Percentiles rank a stretch among this genome's conserved stretches.
phyloP scores from a whole-genome alignment of 2,888 invertebrate species.

The Byasa hedistus region DNA sequence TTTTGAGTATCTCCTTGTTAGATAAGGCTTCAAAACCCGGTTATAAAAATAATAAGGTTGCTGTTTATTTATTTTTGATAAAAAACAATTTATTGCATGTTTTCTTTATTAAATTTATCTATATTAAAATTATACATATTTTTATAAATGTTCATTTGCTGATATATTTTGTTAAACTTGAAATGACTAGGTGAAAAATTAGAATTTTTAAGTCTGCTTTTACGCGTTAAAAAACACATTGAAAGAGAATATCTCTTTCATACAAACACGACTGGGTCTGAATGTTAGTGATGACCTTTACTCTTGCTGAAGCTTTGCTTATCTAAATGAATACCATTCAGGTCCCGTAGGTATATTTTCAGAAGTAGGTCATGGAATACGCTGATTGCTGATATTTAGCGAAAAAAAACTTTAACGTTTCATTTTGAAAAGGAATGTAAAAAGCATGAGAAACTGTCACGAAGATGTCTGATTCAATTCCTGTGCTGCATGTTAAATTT shows the following conservation, averaged over 20 bases:
- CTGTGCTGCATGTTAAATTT: no score
- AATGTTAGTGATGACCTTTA: slow-evolving; percentile 24
- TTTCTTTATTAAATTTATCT: no score
- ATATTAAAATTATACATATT: neutral
- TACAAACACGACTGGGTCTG: slow-evolving; percentile 6
- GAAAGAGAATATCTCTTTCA: slow-evolving; percentile 1
- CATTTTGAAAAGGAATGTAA: no score
- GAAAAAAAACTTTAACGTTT: no score
- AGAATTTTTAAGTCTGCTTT: neutral
- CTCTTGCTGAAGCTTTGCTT: slow-evolving; percentile 12
- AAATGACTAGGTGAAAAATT: neutral
- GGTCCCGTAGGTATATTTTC: slow-evolving; percentile 14
- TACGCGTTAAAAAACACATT: neutral
- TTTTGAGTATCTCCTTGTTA: no score
- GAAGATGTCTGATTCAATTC: no score
- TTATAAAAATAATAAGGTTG: no score
- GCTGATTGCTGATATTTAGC: no score
- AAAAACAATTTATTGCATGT: no score
- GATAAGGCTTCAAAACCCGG: no score
- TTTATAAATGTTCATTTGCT: neutral
- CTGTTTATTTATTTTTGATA: no score
- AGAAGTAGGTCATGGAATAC: slow-evolving; percentile 23
- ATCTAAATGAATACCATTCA: slow-evolving; percentile 28
- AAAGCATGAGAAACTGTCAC: no score
- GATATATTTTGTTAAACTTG: neutral